A percentile compares a stretch with the other conserved stretches of the same genome.
Conservation (phyloP, 2,113 vertebrate species). For the Tinamus guttatus region DNA sequence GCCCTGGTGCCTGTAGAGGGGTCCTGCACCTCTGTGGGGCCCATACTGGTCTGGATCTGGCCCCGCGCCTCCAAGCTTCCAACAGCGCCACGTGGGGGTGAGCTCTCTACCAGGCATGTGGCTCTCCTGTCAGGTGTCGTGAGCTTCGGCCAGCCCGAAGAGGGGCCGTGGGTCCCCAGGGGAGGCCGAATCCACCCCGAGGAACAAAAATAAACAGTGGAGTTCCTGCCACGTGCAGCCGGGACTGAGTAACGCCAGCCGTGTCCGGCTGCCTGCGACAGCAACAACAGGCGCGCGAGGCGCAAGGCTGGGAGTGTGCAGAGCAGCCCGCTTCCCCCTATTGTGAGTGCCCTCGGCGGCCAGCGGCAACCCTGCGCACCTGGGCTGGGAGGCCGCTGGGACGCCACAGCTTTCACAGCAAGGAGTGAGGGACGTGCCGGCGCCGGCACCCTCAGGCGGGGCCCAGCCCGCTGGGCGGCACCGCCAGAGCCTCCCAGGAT, state of each 20-base stretch:
- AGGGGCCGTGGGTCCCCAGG: not conserved
- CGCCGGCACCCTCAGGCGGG: not conserved
- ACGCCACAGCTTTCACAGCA: not conserved
- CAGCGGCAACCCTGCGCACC: constrained; percentile 69
- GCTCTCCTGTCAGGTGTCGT: not conserved
- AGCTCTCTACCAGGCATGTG: fast-evolving
- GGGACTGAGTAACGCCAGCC: constrained; percentile 75
- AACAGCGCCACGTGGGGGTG: too few relatives aligned
- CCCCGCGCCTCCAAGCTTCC: too few relatives aligned
- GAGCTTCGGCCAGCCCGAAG: not conserved
- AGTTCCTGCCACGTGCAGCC: constrained; percentile 72
- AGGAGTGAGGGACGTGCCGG: not conserved
- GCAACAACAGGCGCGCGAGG: not conserved
- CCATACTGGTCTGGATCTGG: fast-evolving
- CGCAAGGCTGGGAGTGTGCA: not conserved
- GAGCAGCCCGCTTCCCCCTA: constrained; percentile 77
- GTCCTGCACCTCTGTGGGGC: fast-evolving
- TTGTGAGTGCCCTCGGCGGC: constrained; percentile 68
- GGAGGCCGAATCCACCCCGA: not conserved
- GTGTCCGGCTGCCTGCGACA: constrained; percentile 58
- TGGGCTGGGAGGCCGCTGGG: constrained; percentile 43
- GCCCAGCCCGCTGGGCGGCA: not conserved
- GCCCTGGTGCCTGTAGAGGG: not conserved
- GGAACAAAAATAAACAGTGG: constrained; percentile 62
- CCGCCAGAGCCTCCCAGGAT: too few relatives aligned